phyloP scores from a whole-genome alignment of 2,888 invertebrate species.

The Gryllus longicercus region DNA sequence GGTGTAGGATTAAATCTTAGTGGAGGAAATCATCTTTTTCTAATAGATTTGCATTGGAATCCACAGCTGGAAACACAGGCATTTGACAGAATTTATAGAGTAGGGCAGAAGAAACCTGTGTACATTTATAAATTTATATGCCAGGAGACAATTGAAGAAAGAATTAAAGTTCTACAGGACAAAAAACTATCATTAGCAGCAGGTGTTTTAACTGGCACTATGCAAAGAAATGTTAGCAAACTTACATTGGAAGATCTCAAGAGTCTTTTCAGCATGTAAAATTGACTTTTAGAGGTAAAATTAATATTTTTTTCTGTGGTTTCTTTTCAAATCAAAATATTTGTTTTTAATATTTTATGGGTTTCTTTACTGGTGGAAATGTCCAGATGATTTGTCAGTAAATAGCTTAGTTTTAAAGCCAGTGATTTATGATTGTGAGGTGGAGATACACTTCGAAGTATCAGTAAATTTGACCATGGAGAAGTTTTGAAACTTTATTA shows the following conservation, averaged over 20 bases:
- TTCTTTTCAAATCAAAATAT: too few relatives aligned
- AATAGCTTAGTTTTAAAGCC: too few relatives aligned
- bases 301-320: too few relatives aligned
- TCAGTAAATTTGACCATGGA: too few relatives aligned
- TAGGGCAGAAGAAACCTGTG: constrained; percentile 81
- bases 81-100: constrained; percentile 87
- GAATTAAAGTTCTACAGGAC: constrained; percentile 75
- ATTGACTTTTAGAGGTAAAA: background rate
- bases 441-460: too few relatives aligned
- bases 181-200: constrained; percentile 73
- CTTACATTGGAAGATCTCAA: constrained; percentile 73
- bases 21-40: constrained; percentile 86
- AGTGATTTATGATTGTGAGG: too few relatives aligned
- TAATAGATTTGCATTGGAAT: constrained; percentile 95
- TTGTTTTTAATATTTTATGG: too few relatives aligned
- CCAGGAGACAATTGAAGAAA: constrained; percentile 82
- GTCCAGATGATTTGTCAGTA: too few relatives aligned
- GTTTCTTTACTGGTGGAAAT: too few relatives aligned
- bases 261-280: constrained; percentile 43
- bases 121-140: constrained; percentile 82
- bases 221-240: constrained; percentile 61
- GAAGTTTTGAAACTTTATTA: too few relatives aligned
- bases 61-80: constrained; percentile 94
- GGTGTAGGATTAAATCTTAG: constrained; percentile 92
- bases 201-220: constrained; percentile 70